These are phyloP conservation scores for Gila robusta DNA, from an alignment of 2,797 vertebrate genomes.

Conservation along the genomic window DNA sequence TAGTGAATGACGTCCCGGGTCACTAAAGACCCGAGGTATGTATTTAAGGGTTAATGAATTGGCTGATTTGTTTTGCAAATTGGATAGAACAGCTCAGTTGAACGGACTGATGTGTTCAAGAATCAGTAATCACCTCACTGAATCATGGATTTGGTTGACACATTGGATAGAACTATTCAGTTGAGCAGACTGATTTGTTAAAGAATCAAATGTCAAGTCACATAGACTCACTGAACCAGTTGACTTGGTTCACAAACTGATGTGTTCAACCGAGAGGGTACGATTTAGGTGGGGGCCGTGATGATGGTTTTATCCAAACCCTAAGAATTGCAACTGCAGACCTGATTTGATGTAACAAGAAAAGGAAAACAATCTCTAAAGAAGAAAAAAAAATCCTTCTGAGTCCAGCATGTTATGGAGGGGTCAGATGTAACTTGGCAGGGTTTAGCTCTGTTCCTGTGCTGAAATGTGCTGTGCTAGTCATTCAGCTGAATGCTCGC, in stretches of 20 bases:
- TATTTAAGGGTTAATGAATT: background rate
- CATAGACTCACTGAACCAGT: background rate
- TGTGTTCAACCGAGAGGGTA: background rate
- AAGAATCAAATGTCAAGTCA: background rate
- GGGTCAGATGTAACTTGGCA: constrained; percentile 63
- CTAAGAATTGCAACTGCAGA: background rate
- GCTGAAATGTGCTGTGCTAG: constrained; percentile 57
- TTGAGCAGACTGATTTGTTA: background rate
- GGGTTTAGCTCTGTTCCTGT: constrained; percentile 41
- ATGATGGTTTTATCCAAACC: background rate
- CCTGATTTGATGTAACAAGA: constrained; percentile 7
- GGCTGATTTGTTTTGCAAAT: background rate
- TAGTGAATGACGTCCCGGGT: too few species aligned
- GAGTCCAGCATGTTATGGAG: constrained; percentile 44
- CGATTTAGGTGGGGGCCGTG: background rate
- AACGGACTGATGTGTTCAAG: background rate
- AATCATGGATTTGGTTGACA: background rate
- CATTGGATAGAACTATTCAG: background rate
- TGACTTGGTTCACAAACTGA: background rate
- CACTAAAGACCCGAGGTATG: too few species aligned
- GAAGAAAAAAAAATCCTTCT: background rate
- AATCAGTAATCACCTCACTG: background rate
- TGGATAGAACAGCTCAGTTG: background rate
- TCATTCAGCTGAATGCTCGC: constrained; percentile 57
- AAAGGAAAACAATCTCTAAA: constrained; percentile 18